Percentiles rank a stretch among this genome's conserved stretches.
Evolutionary conservation across 2,113 vertebrate species (phyloP).

Genomic region (Lepus timidus): DNA sequence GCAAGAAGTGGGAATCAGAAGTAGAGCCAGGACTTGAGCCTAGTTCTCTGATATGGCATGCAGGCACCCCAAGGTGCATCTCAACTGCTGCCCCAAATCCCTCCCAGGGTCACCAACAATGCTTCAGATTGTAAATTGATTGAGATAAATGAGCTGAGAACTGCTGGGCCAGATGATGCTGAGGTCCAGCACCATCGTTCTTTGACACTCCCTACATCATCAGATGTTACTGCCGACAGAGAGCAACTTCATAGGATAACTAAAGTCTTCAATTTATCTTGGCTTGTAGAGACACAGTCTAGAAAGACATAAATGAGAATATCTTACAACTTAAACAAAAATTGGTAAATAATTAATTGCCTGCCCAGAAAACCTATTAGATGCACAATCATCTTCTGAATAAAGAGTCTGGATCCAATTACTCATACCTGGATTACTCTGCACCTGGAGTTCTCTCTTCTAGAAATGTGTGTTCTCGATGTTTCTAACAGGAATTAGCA

Average conservation of each 20-base stretch:
- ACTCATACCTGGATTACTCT: neutral
- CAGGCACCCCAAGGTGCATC: too few species aligned
- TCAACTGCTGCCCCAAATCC: too few species aligned
- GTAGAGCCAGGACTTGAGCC: too few species aligned
- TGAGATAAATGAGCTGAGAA: conserved; percentile 3
- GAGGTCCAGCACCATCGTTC: neutral
- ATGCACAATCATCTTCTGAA: neutral
- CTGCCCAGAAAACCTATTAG: neutral
- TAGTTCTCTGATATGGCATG: too few species aligned
- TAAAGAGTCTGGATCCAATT: neutral
- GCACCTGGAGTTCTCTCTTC: neutral
- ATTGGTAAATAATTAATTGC: conserved; percentile 22
- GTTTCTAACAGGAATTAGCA: neutral
- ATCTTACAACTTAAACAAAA: conserved; percentile 53
- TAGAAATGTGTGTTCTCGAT: conserved; percentile 45
- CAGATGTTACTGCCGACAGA: neutral
- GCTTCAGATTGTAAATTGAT: neutral
- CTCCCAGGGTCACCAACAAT: neutral
- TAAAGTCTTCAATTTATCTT: neutral
- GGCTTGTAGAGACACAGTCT: neutral
- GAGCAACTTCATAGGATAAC: neutral
- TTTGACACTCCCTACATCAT: neutral
- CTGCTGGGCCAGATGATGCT: neutral
- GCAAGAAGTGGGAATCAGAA: too few species aligned
- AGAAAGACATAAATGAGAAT: conserved; percentile 32